Conservation (phyloP, 2,113 vertebrate genomes). For the Rhinichthys klamathensis region DNA sequence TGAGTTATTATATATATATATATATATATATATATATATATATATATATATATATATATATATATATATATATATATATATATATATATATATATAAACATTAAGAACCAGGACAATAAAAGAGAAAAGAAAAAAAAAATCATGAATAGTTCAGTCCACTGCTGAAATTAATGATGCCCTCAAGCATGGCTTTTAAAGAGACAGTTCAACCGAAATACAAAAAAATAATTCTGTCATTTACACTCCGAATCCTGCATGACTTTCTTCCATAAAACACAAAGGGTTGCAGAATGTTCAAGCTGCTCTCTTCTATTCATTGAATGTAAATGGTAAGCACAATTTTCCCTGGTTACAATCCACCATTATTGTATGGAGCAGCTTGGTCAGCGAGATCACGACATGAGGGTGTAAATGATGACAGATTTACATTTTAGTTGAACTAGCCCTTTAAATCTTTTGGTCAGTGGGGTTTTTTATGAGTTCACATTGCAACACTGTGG, state of each 20-base stretch:
- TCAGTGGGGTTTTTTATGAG: not conserved
- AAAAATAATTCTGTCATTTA: not conserved
- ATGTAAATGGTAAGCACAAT: not conserved
- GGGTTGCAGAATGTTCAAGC: not conserved
- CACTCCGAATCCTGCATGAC: not conserved
- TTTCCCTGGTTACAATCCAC: not conserved
- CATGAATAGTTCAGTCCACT: not conserved
- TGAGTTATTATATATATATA: too few species aligned
- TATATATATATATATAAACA: too few species aligned
- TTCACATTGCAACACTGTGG: slow-evolving; percentile 10
- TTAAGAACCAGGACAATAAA: not conserved
- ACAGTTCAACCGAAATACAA: not conserved
- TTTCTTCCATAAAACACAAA: not conserved
- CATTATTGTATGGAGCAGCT: not conserved
- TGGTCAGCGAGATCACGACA: not conserved
- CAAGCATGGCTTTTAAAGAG: not conserved
- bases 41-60: too few species aligned
- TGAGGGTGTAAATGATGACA: not conserved
- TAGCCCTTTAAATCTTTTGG: not conserved
- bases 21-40: too few species aligned
- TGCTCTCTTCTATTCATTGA: not conserved
- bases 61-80: too few species aligned
- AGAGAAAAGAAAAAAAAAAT: not conserved
- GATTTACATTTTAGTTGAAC: not conserved
- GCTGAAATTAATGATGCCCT: not conserved